These are phyloP conservation scores for Caenorhabditis imperialis DNA, from an alignment of 2,888 invertebrate species.

Conservation along the genomic window DNA sequence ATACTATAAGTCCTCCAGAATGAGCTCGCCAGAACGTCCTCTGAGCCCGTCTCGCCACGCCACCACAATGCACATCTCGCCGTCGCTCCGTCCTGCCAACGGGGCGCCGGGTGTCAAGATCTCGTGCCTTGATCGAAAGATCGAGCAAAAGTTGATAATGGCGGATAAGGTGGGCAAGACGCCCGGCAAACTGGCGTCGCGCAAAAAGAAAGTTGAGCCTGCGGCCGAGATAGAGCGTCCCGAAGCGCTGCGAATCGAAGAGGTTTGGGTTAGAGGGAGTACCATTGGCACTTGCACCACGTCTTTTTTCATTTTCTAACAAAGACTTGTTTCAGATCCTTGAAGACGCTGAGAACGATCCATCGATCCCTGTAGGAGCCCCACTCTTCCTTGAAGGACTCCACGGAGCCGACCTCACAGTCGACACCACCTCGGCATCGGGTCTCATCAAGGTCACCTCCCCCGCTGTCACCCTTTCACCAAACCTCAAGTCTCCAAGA, in stretches of 20 bases:
- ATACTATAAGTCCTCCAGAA: conserved; percentile 12
- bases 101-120: conserved; percentile 52
- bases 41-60: conserved; percentile 38
- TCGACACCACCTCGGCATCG: conserved; percentile 53
- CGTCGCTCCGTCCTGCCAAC: conserved; percentile 28
- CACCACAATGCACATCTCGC: conserved; percentile 46
- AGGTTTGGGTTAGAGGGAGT: too few species aligned
- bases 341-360: conserved; percentile 68
- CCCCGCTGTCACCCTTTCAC: conserved; percentile 42
- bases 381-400: conserved; percentile 75
- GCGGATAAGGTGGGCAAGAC: conserved; percentile 51
- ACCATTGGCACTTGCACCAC: conserved; percentile 1
- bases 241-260: conserved; percentile 32
- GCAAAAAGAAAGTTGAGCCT: conserved; percentile 30
- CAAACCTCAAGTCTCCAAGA: conserved; percentile 62
- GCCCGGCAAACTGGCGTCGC: conserved; percentile 29
- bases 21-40: conserved; percentile 22
- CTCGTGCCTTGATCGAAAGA: conserved; percentile 60
- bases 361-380: conserved; percentile 73
- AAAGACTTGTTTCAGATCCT: conserved; percentile 53
- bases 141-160: conserved; percentile 55
- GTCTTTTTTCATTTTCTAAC: conserved; percentile 1
- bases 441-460: conserved; percentile 53
- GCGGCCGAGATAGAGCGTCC: conserved; percentile 20
- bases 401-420: conserved; percentile 54